These are phyloP conservation scores for Gasterosteus nipponicus DNA, from an alignment of 2,113 vertebrate genomes.

Conservation along the genomic window DNA sequence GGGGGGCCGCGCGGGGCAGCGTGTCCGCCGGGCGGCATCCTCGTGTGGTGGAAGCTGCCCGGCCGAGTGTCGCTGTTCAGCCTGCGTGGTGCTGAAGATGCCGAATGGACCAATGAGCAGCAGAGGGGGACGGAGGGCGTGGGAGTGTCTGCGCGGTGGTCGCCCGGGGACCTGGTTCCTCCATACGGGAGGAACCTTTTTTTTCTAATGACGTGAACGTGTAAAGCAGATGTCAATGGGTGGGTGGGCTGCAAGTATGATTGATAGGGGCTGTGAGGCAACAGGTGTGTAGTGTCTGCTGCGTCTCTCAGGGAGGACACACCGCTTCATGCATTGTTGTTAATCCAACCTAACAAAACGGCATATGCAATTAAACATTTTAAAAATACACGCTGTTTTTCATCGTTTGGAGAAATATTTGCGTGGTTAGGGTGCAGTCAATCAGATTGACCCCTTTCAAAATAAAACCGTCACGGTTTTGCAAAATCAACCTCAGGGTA, in stretches of 20 bases:
- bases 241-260: background rate
- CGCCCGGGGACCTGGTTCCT: conserved; percentile 43
- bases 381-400: background rate
- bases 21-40: conserved; percentile 31
- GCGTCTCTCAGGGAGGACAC: background rate
- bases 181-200: conserved; percentile 40
- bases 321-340: background rate
- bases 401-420: conserved; percentile 2
- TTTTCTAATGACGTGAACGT: conserved; percentile 10
- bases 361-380: background rate
- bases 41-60: conserved; percentile 35
- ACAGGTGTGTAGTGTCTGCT: conserved; percentile 19
- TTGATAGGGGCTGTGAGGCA: background rate
- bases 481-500: background rate
- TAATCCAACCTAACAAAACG: background rate
- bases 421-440: conserved; percentile 16
- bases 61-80: conserved; percentile 75
- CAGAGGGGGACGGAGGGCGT: conserved; percentile 54
- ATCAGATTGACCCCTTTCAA: conserved; percentile 14
- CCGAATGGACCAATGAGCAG: conserved; percentile 64
- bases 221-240: background rate
- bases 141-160: conserved; percentile 56
- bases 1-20: conserved; percentile 15
- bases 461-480: conserved; percentile 26
- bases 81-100: conserved; percentile 76